Evolutionary conservation across 2,888 invertebrate genomes (phyloP).

Genomic region (Phragmatobia fuliginosa): DNA sequence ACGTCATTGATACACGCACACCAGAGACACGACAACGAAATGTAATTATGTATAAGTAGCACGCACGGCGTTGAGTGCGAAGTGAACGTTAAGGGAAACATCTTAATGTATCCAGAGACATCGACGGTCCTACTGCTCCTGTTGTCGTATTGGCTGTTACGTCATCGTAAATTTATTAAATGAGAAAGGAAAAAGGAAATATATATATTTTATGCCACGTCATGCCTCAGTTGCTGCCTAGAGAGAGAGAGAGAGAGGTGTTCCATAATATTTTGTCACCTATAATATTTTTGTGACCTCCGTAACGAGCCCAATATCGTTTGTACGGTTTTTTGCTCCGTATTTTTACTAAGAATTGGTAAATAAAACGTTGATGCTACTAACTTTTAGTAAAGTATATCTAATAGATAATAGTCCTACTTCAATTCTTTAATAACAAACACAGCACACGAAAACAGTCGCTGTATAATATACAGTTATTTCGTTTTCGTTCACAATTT

Average conservation of each 20-base stretch:
- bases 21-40: background rate
- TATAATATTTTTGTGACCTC: background rate
- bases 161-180: conserved; percentile 1
- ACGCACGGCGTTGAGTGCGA: background rate
- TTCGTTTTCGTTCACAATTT: background rate
- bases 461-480: background rate
- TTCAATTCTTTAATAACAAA: background rate
- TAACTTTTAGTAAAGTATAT: background rate
- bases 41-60: background rate
- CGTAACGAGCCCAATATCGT: background rate
- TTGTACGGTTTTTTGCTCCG: background rate
- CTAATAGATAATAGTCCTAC: background rate
- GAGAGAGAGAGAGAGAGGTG: background rate
- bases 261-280: background rate
- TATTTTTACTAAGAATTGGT: background rate
- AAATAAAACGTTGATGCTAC: background rate
- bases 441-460: too few relatives aligned
- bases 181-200: background rate
- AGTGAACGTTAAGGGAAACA: conserved; percentile 3
- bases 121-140: background rate
- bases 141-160: background rate
- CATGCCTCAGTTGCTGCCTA: background rate
- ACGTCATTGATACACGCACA: background rate
- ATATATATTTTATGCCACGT: background rate
- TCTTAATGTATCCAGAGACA: background rate